Evolutionary conservation across 1,140 invertebrate species (phyloP), one percentile per base, ranked within the genome.

Genomic region (Bombus polaris): DNA sequence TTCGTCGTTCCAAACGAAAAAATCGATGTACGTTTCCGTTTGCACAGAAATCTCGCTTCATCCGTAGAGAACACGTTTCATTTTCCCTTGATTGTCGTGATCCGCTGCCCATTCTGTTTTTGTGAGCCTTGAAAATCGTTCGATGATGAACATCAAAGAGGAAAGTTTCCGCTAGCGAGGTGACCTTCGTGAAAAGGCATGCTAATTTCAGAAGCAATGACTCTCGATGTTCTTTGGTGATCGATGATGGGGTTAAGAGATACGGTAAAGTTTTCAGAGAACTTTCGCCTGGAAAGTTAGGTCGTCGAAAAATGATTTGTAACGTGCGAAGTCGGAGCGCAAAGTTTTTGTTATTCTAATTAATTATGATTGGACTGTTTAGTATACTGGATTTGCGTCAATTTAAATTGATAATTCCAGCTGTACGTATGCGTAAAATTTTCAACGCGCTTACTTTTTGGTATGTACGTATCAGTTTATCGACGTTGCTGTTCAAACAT

Each of bases 1-100:
- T 28, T n/a, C 10, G 13, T 28, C 28, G 47, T 35, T 13, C 35
- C 25, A 42, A 65, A 47, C 35, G 76, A 37, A 79, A 53, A 80
- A 85, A 85, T 80, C 68, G 76, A 85, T 80, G 47, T 8, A 2
- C 65, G n/a, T 10, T 37, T 42, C 44, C 44, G 25, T 15, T 35
- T 13, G 13, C 44, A 35, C 12, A 35, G 39, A 57, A 76, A 57
- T 77, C 18, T 15, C 44, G 25, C 13, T 25, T 53, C 12, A 28
- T 42, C n/a, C 62, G 18, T 22, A 3, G 15, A 65, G 8, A 35
- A 15, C 10, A 22, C n/a, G 42, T 32, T 37, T 70, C n/a, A 22
- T 68, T 71, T 77, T 70, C 35, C 6, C 42, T 39, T 22, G 32
- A 57, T 81, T 39, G 77, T 39, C 62, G 53, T 1, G 10, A 3